Evolutionary conservation across 2,888 invertebrate species (phyloP).

Genomic region (Mythimna pallens): DNA sequence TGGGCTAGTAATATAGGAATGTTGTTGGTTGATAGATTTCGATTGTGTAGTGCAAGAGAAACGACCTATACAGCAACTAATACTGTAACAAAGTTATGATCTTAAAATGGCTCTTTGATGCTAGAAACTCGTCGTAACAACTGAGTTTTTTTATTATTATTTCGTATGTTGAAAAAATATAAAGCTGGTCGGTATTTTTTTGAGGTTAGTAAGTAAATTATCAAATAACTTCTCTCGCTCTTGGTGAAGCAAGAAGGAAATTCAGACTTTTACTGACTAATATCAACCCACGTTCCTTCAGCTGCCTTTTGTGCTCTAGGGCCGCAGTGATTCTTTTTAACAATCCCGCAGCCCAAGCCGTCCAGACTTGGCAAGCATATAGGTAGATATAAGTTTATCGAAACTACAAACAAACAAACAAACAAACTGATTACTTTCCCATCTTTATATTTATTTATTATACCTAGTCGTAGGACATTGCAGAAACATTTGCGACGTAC

Average conservation of each 20-base stretch:
- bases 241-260: too few species aligned
- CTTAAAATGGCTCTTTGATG: too few species aligned
- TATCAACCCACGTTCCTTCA: too few species aligned
- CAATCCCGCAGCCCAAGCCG: background rate
- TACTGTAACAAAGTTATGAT: too few species aligned
- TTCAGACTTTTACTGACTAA: too few species aligned
- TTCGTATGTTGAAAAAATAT: background rate
- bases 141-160: too few species aligned
- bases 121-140: background rate
- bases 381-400: background rate
- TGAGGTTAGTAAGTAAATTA: too few species aligned
- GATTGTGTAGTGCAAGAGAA: background rate
- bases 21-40: constrained; percentile 21
- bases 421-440: constrained; percentile 44
- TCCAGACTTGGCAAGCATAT: background rate
- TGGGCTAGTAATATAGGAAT: constrained; percentile 18
- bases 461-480: constrained; percentile 65
- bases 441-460: constrained; percentile 59
- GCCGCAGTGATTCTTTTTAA: too few species aligned
- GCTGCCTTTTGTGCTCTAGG: too few species aligned
- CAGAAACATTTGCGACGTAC: constrained; percentile 70
- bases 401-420: constrained; percentile 8
- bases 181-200: too few species aligned
- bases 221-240: too few species aligned
- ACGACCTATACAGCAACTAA: too few species aligned